Percentiles rank a stretch among this genome's conserved stretches.
Conservation (phyloP, 1,140 invertebrate genomes). For the Drosophila ohnishii region DNA sequence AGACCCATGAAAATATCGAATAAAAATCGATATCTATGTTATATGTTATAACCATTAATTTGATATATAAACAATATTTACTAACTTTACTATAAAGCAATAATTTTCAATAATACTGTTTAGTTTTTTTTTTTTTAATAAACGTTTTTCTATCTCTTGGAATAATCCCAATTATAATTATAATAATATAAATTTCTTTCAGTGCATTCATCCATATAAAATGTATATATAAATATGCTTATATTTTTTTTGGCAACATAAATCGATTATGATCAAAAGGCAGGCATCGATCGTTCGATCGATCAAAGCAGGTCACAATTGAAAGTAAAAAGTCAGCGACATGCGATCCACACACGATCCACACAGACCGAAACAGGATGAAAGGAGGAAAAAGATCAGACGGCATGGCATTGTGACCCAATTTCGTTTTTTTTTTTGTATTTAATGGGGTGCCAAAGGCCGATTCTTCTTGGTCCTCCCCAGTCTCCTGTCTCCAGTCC, state of each 20-base stretch:
- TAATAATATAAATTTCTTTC: background rate
- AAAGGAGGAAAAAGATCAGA: slow-evolving; percentile 34
- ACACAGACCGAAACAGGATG: slow-evolving; percentile 56
- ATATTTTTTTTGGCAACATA: slow-evolving; percentile 70
- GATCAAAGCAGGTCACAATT: slow-evolving; percentile 76
- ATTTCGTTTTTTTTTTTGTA: slow-evolving; percentile 73
- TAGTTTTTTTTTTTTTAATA: too few relatives aligned
- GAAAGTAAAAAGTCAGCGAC: slow-evolving; percentile 71
- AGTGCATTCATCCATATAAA: slow-evolving; percentile 4
- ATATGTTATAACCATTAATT: too few relatives aligned
- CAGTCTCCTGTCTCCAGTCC: background rate
- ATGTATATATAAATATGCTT: slow-evolving; percentile 33
- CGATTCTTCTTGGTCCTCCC: slow-evolving; percentile 27
- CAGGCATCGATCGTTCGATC: slow-evolving; percentile 57
- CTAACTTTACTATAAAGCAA: too few relatives aligned
- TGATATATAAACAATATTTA: background rate
- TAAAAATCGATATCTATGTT: too few relatives aligned
- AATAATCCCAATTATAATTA: too few relatives aligned
- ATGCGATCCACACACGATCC: slow-evolving; percentile 54
- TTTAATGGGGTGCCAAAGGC: slow-evolving; percentile 80
- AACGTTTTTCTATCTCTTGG: too few relatives aligned
- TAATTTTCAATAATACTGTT: too few relatives aligned
- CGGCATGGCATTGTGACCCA: slow-evolving; percentile 58
- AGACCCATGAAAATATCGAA: too few relatives aligned
- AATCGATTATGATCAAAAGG: slow-evolving; percentile 78